Percentiles rank a stretch among this genome's conserved stretches.
phyloP scores from a whole-genome alignment of 2,113 vertebrate genomes.

The Alethe castanea region DNA sequence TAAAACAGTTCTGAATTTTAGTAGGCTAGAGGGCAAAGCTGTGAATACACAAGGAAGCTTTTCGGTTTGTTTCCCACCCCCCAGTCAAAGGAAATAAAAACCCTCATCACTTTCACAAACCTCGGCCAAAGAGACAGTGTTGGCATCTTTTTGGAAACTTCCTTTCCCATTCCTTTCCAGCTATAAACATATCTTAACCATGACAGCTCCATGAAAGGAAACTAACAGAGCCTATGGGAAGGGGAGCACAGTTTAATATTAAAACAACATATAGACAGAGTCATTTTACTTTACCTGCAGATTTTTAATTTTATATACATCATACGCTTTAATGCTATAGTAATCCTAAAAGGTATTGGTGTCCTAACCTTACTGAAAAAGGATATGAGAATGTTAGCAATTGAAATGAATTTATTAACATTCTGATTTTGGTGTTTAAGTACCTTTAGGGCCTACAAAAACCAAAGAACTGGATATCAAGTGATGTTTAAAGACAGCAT shows the following conservation, averaged over 20 bases:
- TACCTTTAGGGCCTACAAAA: not conserved
- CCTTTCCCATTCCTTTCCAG: not conserved
- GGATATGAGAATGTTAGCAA: not conserved
- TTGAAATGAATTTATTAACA: not conserved
- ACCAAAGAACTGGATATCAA: not conserved
- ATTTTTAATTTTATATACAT: not conserved
- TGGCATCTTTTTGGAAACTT: constrained; percentile 9
- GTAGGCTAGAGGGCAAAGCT: constrained; percentile 26
- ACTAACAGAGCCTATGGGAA: not conserved
- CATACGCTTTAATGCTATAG: not conserved
- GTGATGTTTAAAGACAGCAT: not conserved
- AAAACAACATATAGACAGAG: not conserved
- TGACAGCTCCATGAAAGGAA: not conserved
- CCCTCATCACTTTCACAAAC: not conserved
- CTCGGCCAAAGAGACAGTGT: not conserved
- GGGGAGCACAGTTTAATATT: not conserved
- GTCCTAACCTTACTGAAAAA: not conserved
- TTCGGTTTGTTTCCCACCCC: not conserved
- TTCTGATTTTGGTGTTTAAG: not conserved
- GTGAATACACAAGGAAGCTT: constrained; percentile 8
- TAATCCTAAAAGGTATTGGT: not conserved
- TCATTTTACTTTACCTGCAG: not conserved
- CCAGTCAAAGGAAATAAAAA: constrained; percentile 21
- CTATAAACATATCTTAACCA: not conserved
- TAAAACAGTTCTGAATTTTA: constrained; percentile 20